Evolutionary conservation across 2,113 vertebrate species (phyloP).

Genomic region (Coregonus clupeaformis): DNA sequence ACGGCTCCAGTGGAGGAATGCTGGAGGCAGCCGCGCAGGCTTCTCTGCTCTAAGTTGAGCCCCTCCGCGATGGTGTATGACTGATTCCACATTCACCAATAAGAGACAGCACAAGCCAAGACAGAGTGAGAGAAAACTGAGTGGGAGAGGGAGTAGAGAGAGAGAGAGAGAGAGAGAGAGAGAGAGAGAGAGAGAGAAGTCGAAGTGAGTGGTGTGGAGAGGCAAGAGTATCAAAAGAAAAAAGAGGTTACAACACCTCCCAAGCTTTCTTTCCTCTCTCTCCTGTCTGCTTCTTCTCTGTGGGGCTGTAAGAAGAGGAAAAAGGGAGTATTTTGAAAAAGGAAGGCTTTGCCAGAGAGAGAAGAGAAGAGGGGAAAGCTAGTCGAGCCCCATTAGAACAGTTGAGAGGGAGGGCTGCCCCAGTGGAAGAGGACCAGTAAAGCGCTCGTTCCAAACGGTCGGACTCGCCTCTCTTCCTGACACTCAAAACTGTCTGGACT

Average conservation of each 20-base stretch:
- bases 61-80: constrained; percentile 58
- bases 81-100: constrained; percentile 70
- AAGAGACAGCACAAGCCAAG: constrained; percentile 56
- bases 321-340: constrained; percentile 14
- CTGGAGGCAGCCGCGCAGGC: constrained; percentile 69
- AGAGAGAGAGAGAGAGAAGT: background rate
- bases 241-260: constrained; percentile 62
- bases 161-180: background rate
- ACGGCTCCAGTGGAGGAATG: constrained; percentile 66
- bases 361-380: constrained; percentile 17
- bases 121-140: constrained; percentile 1
- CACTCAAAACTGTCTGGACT: constrained; percentile 50
- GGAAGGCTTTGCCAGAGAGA: constrained; percentile 16
- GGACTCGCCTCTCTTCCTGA: background rate
- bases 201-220: too few relatives aligned
- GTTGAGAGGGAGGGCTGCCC: constrained; percentile 58
- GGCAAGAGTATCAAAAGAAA: constrained; percentile 68
- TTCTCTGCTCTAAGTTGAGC: constrained; percentile 56
- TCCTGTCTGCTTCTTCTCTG: background rate
- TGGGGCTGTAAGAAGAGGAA: constrained; percentile 33
- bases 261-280: constrained; percentile 14
- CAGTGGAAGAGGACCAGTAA: constrained; percentile 54
- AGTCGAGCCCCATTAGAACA: constrained; percentile 58
- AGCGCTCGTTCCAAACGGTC: constrained; percentile 28
- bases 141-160: background rate